Evolutionary conservation across 2,888 invertebrate genomes (phyloP).

Genomic region (Gerris lacustris): DNA sequence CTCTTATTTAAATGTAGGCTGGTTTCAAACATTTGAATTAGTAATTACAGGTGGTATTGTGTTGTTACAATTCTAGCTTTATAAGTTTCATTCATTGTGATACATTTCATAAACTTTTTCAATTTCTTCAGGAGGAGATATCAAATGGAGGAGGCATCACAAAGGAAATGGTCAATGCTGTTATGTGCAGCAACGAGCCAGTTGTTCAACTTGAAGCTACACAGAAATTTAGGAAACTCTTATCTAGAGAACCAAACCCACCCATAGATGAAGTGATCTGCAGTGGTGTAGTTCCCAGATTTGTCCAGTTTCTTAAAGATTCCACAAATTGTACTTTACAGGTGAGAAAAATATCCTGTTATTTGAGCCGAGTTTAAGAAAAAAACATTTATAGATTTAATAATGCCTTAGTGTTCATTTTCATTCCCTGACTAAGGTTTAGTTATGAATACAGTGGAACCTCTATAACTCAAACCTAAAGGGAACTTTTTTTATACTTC

Average conservation of each 20-base stretch:
- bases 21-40: background rate
- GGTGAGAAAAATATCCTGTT: slow-evolving; percentile 30
- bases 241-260: slow-evolving; percentile 90
- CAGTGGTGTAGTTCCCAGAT: slow-evolving; percentile 85
- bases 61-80: too few relatives aligned
- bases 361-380: too few relatives aligned
- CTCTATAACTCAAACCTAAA: too few relatives aligned
- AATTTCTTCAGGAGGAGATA: slow-evolving; percentile 9
- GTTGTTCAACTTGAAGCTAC: slow-evolving; percentile 55
- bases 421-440: too few relatives aligned
- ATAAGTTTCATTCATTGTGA: background rate
- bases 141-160: slow-evolving; percentile 42
- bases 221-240: slow-evolving; percentile 75
- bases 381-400: too few relatives aligned
- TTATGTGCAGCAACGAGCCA: slow-evolving; percentile 56
- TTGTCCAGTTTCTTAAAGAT: slow-evolving; percentile 80
- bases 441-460: too few relatives aligned
- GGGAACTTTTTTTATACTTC: too few relatives aligned
- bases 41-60: background rate
- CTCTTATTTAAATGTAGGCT: too few relatives aligned
- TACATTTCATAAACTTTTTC: too few relatives aligned
- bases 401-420: too few relatives aligned
- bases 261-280: slow-evolving; percentile 93
- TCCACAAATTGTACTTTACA: slow-evolving; percentile 73
- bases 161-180: slow-evolving; percentile 69